phyloP scores from a whole-genome alignment of 1,140 invertebrate genomes.

The Scaptomyza pallida region DNA sequence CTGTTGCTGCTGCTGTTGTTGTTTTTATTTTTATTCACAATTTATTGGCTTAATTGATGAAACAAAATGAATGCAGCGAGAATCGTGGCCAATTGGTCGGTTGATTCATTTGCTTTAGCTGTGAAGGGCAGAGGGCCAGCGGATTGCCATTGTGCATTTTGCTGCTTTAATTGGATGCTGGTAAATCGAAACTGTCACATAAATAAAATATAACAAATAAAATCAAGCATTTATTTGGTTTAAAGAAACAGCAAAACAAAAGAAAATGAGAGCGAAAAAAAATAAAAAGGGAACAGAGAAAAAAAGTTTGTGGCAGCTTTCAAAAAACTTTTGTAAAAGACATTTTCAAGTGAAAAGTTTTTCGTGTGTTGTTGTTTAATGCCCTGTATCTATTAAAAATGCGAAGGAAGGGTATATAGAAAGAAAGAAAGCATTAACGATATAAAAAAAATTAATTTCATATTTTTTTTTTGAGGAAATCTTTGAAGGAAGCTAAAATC shows the following conservation, averaged over 20 bases:
- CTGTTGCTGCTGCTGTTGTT: background rate
- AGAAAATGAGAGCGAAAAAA: background rate
- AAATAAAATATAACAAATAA: constrained; percentile 39
- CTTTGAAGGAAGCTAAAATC: no score
- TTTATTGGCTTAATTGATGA: constrained; percentile 76
- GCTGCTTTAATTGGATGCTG: constrained; percentile 58
- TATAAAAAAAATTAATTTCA: no score
- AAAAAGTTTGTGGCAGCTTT: constrained; percentile 62
- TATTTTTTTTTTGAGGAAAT: no score
- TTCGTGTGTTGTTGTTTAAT: background rate
- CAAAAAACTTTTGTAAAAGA: constrained; percentile 53
- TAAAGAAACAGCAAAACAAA: constrained; percentile 17
- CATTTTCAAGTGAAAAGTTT: constrained; percentile 77
- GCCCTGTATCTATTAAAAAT: no score
- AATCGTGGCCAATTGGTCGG: constrained; percentile 51
- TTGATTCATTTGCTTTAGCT: constrained; percentile 5
- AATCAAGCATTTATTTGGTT: constrained; percentile 39
- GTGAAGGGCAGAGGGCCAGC: constrained; percentile 12
- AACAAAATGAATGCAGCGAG: constrained; percentile 47
- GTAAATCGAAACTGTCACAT: constrained; percentile 46
- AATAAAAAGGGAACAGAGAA: background rate
- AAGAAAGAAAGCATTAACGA: no score
- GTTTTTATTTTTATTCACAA: constrained; percentile 31
- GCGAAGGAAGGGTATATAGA: no score
- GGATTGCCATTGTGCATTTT: constrained; percentile 29